Evolutionary conservation across 1,140 invertebrate species (phyloP).

Genomic region (Lucilia sericata): DNA sequence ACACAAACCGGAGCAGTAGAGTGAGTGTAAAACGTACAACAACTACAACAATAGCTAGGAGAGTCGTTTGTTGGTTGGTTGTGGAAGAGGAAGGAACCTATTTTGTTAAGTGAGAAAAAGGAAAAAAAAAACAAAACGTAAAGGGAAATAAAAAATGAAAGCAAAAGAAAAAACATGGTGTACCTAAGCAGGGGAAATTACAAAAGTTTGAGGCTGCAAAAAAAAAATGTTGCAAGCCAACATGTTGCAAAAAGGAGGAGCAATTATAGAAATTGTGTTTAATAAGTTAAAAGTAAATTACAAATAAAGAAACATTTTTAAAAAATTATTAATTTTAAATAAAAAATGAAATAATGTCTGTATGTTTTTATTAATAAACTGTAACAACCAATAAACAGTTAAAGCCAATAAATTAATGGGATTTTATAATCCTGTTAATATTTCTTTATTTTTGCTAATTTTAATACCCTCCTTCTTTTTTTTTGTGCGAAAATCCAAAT

Average conservation of each 20-base stretch:
- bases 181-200: background rate
- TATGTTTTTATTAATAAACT: background rate
- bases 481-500: background rate
- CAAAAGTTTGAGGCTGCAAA: background rate
- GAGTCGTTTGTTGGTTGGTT: background rate
- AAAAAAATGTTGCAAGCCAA: background rate
- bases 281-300: background rate
- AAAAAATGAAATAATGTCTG: background rate
- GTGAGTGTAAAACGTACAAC: background rate
- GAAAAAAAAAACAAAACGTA: background rate
- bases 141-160: background rate
- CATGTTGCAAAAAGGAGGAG: slow-evolving; percentile 7
- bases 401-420: background rate
- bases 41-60: background rate
- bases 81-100: background rate
- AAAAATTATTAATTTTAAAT: background rate
- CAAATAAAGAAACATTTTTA: background rate
- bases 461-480: background rate
- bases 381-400: background rate
- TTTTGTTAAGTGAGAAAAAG: background rate
- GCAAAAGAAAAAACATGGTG: slow-evolving; percentile 7
- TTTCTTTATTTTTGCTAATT: background rate
- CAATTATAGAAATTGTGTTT: background rate
- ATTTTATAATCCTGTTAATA: background rate
- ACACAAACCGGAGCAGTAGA: background rate